Evolutionary conservation across 2,888 invertebrate genomes (phyloP), one percentile per base, ranked within the genome.

Genomic region (Piscicola geometra): DNA sequence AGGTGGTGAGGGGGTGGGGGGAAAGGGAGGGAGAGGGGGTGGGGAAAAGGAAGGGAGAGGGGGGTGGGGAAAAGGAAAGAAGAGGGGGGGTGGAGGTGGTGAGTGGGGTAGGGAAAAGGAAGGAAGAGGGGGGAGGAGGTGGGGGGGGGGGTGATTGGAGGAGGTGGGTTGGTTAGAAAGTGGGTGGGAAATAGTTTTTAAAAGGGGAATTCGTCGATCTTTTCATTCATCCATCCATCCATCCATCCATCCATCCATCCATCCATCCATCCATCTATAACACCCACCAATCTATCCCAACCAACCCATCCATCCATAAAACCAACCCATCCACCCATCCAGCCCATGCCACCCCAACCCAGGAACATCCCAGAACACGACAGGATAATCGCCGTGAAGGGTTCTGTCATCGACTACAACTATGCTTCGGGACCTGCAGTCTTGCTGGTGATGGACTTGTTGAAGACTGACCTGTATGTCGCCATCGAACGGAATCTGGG

Each of bases 361-460:
- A 91, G 92, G 85, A 91, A 91, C 50, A 91, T 93, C 80, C 92
- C 93, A 0, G 89, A 90, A 72, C 93, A 93, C 86, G 90, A 91
- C 1, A 88, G 93, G 77, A 90, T 93, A 15, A 85, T 84, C 47
- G 81, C 81, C 5, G 78, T 93, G 68, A 86, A 89, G 75, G 93
- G 93, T 5, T 92, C 93, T 0, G 89, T 93, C 18, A 91, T 93
- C 77, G 92, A 93, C 86, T 90, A 91, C 81, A 88, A 88, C 33
- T 91, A 91, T 81, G 86, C 85, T 32, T 89, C 89, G n/a, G 82
- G 82, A 50, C 90, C 91, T 0, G 90, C 91, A 50, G 93, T 93
- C 76, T 88, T 93, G 75, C 88, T 94, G n/a, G 88, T 93, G 69
- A 91, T 93, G 85, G 91, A 88, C 76, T 87, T 92, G 3, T 87